These are phyloP conservation scores for Metellina segmentata DNA, from an alignment of 2,888 invertebrate species.

Conservation along the genomic window DNA sequence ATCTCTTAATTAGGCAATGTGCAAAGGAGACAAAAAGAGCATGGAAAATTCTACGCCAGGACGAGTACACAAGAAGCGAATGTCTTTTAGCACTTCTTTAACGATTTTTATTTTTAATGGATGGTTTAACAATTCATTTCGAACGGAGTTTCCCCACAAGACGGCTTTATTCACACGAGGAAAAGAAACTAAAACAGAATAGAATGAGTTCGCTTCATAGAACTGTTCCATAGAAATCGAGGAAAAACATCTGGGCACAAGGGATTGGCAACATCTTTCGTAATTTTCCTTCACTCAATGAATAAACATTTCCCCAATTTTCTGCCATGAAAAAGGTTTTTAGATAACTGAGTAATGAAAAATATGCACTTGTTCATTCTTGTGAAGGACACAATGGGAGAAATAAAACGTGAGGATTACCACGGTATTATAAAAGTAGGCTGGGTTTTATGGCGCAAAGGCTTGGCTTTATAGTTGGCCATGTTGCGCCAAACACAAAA, in stretches of 20 bases:
- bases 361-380: neutral
- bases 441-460: no score
- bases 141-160: neutral
- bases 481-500: no score
- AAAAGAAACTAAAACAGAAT: neutral
- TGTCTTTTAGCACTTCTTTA: constrained; percentile 1
- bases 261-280: no score
- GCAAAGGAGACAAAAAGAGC: constrained; percentile 3
- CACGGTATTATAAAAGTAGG: no score
- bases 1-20: constrained; percentile 54
- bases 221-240: neutral
- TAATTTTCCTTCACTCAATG: neutral
- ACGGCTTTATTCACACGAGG: constrained; percentile 10
- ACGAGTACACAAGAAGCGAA: neutral
- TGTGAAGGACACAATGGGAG: no score
- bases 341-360: neutral
- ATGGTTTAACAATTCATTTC: constrained; percentile 32
- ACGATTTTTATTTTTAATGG: neutral
- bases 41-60: constrained; percentile 22
- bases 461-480: no score
- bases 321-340: neutral
- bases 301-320: neutral
- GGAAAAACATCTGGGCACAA: neutral
- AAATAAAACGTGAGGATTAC: no score
- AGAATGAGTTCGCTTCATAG: neutral